These are phyloP conservation scores for Lacerta bilineata DNA, from an alignment of 2,797 vertebrate genomes.

Conservation along the genomic window DNA sequence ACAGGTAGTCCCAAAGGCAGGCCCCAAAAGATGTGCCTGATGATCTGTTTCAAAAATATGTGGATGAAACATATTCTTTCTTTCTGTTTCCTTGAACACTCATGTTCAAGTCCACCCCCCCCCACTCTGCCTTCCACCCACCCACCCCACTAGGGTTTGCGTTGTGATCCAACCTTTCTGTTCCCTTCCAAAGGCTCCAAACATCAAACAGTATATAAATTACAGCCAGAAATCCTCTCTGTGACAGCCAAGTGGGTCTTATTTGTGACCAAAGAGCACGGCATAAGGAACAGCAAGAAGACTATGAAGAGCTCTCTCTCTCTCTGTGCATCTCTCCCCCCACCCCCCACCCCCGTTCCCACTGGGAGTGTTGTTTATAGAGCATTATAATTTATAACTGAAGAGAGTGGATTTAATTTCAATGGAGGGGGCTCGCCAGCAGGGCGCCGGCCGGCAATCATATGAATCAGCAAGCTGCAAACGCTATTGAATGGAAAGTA, in stretches of 20 bases:
- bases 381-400: constrained; percentile 99
- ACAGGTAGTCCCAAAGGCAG: constrained; percentile 60
- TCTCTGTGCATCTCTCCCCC: constrained; percentile 38
- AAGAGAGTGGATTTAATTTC: constrained; percentile 99
- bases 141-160: constrained; percentile 71
- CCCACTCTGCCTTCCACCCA: constrained; percentile 50
- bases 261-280: constrained; percentile 84
- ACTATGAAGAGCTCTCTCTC: constrained; percentile 69
- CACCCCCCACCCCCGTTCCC: constrained; percentile 77
- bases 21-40: constrained; percentile 61
- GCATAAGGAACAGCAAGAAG: constrained; percentile 82
- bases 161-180: constrained; percentile 72
- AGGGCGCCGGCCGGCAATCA: constrained; percentile 98
- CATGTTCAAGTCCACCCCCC: constrained; percentile 77
- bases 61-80: constrained; percentile 69
- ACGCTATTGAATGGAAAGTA: constrained; percentile 96
- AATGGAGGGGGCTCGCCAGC: constrained; percentile 94
- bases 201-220: constrained; percentile 87
- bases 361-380: constrained; percentile 99
- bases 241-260: constrained; percentile 80
- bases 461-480: constrained; percentile 97
- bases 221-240: constrained; percentile 79
- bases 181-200: constrained; percentile 75
- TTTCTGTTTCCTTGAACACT: constrained; percentile 75
- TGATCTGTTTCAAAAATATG: constrained; percentile 77